A percentile compares a stretch with the other conserved stretches of the same genome.
These are phyloP conservation scores for Panulirus ornatus DNA, from an alignment of 1,140 invertebrate genomes.

Conservation along the genomic window DNA sequence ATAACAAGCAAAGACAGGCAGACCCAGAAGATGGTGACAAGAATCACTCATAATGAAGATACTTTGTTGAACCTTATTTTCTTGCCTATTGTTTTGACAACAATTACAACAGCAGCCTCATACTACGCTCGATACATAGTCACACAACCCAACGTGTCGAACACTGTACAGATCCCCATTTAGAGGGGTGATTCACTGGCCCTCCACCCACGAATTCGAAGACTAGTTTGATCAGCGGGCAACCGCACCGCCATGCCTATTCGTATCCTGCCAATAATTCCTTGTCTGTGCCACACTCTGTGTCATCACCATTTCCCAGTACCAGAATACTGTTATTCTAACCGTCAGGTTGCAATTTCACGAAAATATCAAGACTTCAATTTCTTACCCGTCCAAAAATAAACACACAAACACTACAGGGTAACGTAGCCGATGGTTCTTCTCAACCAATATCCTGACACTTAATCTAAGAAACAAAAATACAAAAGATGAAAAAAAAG, in stretches of 20 bases:
- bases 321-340: not conserved
- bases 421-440: constrained; percentile 16
- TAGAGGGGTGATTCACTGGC: not conserved
- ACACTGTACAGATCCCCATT: not conserved
- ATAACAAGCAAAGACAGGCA: too few species aligned
- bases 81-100: too few species aligned
- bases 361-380: not conserved
- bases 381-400: constrained; percentile 50
- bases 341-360: not conserved
- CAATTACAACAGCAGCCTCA: too few species aligned
- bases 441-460: too few species aligned
- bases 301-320: not conserved
- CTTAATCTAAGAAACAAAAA: too few species aligned
- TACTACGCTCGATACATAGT: too few species aligned
- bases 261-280: not conserved
- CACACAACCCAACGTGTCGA: not conserved
- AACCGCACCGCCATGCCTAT: not conserved
- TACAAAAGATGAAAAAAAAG: too few species aligned
- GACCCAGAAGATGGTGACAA: too few species aligned
- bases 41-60: too few species aligned
- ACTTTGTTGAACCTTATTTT: too few species aligned
- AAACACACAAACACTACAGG: constrained; percentile 55
- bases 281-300: not conserved
- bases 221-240: not conserved
- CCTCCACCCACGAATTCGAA: not conserved